Conservation (phyloP, 2,888 invertebrate species). For the Autographa gamma region DNA sequence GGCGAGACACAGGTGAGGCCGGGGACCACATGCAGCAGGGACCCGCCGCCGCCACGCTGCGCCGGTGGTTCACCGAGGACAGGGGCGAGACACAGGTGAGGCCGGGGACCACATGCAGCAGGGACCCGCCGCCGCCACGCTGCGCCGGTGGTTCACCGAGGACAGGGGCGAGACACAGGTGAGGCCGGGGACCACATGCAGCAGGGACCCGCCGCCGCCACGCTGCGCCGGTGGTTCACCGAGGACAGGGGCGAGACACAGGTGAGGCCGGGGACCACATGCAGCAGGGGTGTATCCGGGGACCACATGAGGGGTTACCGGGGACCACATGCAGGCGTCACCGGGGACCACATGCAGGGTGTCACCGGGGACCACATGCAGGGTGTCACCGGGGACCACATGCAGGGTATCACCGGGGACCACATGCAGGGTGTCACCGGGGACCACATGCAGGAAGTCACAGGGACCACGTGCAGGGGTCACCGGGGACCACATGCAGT, state of each 20-base stretch:
- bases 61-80: not conserved
- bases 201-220: not conserved
- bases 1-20: not conserved
- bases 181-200: constrained; percentile 6
- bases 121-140: not conserved
- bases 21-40: not conserved
- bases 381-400: too few relatives aligned
- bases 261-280: not conserved
- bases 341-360: not conserved
- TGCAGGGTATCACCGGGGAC: too few relatives aligned
- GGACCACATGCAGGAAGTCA: too few relatives aligned
- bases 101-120: not conserved
- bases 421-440: too few relatives aligned
- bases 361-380: constrained; percentile 4
- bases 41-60: not conserved
- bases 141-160: not conserved
- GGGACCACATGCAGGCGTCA: not conserved
- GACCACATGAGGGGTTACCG: not conserved
- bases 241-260: not conserved
- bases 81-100: not conserved
- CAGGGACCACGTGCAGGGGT: not conserved
- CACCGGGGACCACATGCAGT: too few relatives aligned
- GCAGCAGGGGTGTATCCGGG: not conserved
- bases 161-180: not conserved
- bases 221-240: not conserved